A percentile compares a stretch with the other conserved stretches of the same genome.
phyloP scores from a whole-genome alignment of 2,797 vertebrate species.

The Mus caroli region DNA sequence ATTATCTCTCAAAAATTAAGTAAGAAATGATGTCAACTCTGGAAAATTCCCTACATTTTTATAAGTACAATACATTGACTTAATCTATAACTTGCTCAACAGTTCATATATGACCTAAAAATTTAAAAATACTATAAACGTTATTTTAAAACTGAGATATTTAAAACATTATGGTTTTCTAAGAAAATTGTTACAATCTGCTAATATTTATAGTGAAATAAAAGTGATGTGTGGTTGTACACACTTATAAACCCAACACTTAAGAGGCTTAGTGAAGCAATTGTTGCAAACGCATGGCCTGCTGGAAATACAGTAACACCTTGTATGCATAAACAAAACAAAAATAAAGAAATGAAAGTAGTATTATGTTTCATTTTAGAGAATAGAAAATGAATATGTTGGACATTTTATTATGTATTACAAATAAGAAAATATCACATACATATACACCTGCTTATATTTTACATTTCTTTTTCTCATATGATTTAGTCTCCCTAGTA shows the following conservation, averaged over 20 bases:
- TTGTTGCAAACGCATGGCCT: background rate
- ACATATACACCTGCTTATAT: background rate
- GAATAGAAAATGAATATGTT: background rate
- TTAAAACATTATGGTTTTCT: background rate
- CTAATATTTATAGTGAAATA: background rate
- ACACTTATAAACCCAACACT: background rate
- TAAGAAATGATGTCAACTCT: background rate
- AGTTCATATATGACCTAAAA: background rate
- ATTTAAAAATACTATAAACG: background rate
- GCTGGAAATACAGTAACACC: background rate
- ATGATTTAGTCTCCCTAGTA: background rate
- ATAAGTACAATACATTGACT: background rate
- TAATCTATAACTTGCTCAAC: background rate
- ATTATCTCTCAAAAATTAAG: constrained; percentile 1
- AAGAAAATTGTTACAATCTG: background rate
- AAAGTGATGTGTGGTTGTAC: background rate
- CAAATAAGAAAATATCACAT: background rate
- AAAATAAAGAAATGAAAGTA: background rate
- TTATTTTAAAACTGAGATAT: background rate
- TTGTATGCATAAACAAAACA: background rate
- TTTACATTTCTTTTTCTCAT: constrained; percentile 6
- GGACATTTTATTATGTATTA: background rate
- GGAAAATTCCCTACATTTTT: background rate
- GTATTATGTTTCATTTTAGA: background rate
- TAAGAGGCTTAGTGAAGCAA: background rate